Base-by-base conservation (phyloP, 2,888 invertebrate species). In the Lysandra bellargus region DNA sequence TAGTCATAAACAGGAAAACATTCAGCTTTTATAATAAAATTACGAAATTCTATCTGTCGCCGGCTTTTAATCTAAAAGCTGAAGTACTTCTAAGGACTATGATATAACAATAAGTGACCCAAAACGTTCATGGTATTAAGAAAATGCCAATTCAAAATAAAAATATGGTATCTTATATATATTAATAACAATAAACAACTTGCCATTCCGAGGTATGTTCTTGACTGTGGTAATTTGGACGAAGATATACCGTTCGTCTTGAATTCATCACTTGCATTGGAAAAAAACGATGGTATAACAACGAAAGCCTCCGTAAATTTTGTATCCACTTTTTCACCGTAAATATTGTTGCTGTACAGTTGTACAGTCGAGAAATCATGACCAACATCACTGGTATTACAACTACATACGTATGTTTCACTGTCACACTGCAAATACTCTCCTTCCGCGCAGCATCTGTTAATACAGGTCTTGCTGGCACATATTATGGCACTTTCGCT, bases 261-360 rank as follows among this genome's bases (percentile, higher is more conserved):
- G 30, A 64, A 64, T 9, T 64, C 12, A 30, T 64, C 64, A 30
- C 64, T 64, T 30, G 30, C 64, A 30, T 64, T 64, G 30, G 6
- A 12, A 12, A 3, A 30, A 64, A 64, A 64, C 12, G 64, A 9
- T 23, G 9, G 64, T 64, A 30, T 30, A 30, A 30, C 4, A 64
- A 64, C 30, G 30, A 64, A 64, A 64, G 30, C 64, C 4, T 64
- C 64, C 12, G 23, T 30, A 23, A 64, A 64, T 12, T 30, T 64
- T 30, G 12, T 64, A 64, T 30, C 64, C 64, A 64, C 64, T 64
- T 64, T 30, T 64, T 64, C 64, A 64, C 64, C 64, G 30, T 64
- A 64, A 9, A 12, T 30, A 30, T 64, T 12, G 4, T 64, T 9
- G 30, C 12, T 64, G 23, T 64, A 12, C 12, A 64, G 1, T 64